Evolutionary conservation across 2,113 vertebrate genomes (phyloP).

Genomic region (Polypterus senegalus): DNA sequence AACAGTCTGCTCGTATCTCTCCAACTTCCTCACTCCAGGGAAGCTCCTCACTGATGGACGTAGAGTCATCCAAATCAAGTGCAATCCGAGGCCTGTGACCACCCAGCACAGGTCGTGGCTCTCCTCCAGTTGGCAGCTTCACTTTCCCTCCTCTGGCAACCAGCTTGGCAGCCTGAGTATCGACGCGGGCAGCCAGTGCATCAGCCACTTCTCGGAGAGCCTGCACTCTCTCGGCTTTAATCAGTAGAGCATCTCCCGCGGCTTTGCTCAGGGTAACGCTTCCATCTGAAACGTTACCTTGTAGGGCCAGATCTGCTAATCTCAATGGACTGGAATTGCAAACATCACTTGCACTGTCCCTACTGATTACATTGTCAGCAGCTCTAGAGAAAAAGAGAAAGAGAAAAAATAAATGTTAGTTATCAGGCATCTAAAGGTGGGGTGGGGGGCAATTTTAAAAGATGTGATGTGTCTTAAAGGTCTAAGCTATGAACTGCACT

Average conservation of each 20-base stretch:
- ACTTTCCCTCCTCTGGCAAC: not conserved
- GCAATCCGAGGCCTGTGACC: not conserved
- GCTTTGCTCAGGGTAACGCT: not conserved
- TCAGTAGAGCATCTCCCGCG: not conserved
- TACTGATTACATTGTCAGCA: not conserved
- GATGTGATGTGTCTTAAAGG: too few relatives aligned
- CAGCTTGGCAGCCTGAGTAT: constrained; percentile 19
- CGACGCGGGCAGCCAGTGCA: constrained; percentile 37
- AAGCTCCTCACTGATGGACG: accelerated
- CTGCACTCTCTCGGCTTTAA: constrained; percentile 30
- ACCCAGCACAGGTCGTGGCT: not conserved
- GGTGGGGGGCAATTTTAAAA: too few relatives aligned
- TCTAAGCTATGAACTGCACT: too few relatives aligned
- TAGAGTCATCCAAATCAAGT: not conserved
- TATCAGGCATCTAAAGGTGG: too few relatives aligned
- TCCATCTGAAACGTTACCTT: not conserved
- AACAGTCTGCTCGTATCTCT: not conserved
- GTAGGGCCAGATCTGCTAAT: not conserved
- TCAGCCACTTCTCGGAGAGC: constrained; percentile 33
- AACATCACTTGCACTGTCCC: not conserved
- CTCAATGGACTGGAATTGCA: not conserved
- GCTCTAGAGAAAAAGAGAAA: too few relatives aligned
- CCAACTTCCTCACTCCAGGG: not conserved
- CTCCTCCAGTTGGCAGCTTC: not conserved
- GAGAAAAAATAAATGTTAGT: too few relatives aligned